Evolutionary conservation across 2,797 vertebrate genomes (phyloP), one percentile per base, ranked within the genome.

Genomic region (Tangara arthus): DNA sequence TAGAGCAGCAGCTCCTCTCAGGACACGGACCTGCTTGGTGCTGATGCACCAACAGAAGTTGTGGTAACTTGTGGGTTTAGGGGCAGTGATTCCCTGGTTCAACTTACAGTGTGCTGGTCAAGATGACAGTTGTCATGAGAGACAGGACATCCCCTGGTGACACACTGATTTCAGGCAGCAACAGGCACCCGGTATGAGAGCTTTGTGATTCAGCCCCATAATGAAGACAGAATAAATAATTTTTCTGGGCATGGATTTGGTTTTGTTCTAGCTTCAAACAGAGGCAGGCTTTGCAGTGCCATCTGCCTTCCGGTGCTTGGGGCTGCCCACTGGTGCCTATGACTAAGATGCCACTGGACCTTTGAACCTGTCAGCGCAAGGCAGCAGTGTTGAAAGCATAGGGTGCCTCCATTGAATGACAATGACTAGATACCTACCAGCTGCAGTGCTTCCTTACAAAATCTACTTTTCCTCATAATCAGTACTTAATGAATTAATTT

Each of bases 1-100:
- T 0, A 35, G 16, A 90, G 19, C 26, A 59, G 0, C 12, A 41
- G 21, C 22, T 91, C 18, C 53, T 85, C 76, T 60, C 53, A 1
- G 2, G 53, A 47, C 57, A 39, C 0, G 0, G 70, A 66, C 5
- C 42, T 76, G 32, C 9, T 12, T 0, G 1, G 23, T 42, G 30
- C 20, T 53, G 75, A 66, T 64, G 55, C 0, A 0, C 41, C 34
- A 46, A 34, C 68, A 77, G 42, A 53, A 71, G 52, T 44, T 79
- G 70, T 50, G 56, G 49, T 28, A 70, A 82, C 52, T 35, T 59
- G 9, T 0, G 37, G 11, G 59, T 91, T 84, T 28, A 66, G 66
- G 26, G 66, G 59, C 52, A 59, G 55, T 32, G 86, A 64, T 80
- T 80, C 35, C 50, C 56, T 13, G 4, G 2, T 44, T 90, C 60